Base-by-base conservation (phyloP, 2,797 vertebrate genomes). In the Cercopithecus mitis region DNA sequence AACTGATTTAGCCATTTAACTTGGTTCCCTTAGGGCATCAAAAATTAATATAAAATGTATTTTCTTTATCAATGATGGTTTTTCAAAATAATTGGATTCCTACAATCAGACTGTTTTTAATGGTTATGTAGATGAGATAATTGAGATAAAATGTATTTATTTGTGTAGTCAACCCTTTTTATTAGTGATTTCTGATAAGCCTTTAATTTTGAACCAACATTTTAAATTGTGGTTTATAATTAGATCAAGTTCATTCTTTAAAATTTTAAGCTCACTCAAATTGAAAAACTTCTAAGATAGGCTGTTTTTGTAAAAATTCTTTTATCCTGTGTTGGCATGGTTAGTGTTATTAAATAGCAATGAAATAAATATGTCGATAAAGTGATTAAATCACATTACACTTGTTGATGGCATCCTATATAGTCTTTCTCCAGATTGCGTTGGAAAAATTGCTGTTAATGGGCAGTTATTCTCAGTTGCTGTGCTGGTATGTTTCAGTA, bases 1-100 rank as follows among this genome's bases (percentile, higher is more conserved):
- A 77, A 97, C 94, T 98, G 97, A 98, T 95, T 97, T 97, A 98
- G 93, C 85, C 96, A 89, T 98, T 98, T 98, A 95, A 95, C 96
- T 98, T 93, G 79, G 50, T 95, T 98, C 82, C 95, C 95, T 97
- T 95, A 95, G 98, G 96, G 86, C 87, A 97, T 98, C 94, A 96
- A 94, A 97, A 84, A 50, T 33, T 96, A 95, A 94, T 98, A 87
- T 97, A 97, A 97, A 90, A 97, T 97, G 36, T 97, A 97, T 98
- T 98, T 94, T 85, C 70, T 97, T 98, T 98, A 89, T 1, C 84
- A 91, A 50, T 93, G 95, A 7, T 97, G 96, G 96, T 88, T 97
- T 97, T 97, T 36, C 22, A 70, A 92, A 92, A 76, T 98, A 97
- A 72, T 79, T 98, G 98, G 85, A 88, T 97, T 47, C 27, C 82